These are phyloP conservation scores for Atractosteus spatula DNA, from an alignment of 2,113 vertebrate species.

Conservation along the genomic window DNA sequence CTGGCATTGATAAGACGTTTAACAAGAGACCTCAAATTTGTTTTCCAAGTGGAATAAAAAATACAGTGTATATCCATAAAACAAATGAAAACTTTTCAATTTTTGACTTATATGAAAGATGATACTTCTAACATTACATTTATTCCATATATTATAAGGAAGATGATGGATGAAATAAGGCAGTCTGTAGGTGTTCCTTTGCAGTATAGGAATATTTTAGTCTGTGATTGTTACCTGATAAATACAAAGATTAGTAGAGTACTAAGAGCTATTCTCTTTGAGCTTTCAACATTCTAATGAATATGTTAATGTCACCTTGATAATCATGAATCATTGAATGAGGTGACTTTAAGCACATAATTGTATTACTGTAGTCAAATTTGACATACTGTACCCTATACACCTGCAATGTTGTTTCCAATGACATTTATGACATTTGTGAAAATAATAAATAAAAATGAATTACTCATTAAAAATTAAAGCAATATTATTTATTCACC, in stretches of 20 bases:
- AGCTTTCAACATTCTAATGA: conserved; percentile 50
- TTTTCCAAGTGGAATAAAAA: conserved; percentile 45
- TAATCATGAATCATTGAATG: conserved; percentile 35
- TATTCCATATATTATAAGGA: conserved; percentile 58
- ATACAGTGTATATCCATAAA: conserved; percentile 50
- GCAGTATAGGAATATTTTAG: conserved; percentile 41
- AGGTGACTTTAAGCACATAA: background rate
- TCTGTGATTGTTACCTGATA: conserved; percentile 51
- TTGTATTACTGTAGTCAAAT: background rate
- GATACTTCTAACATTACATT: conserved; percentile 57
- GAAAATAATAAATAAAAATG: too few relatives aligned
- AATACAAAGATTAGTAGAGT: conserved; percentile 45
- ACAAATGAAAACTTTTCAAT: conserved; percentile 53
- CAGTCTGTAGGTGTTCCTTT: conserved; percentile 24
- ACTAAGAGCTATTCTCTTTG: conserved; percentile 25
- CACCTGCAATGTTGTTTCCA: too few relatives aligned
- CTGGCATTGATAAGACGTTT: conserved; percentile 17
- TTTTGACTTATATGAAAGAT: conserved; percentile 61
- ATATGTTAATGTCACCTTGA: conserved; percentile 56
- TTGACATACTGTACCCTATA: too few relatives aligned
- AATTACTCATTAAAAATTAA: too few relatives aligned
- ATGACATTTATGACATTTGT: too few relatives aligned
- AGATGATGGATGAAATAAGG: conserved; percentile 62
- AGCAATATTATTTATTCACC: too few relatives aligned
- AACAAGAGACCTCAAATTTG: conserved; percentile 29